phyloP scores from a whole-genome alignment of 2,888 invertebrate species.

The Cancer borealis region DNA sequence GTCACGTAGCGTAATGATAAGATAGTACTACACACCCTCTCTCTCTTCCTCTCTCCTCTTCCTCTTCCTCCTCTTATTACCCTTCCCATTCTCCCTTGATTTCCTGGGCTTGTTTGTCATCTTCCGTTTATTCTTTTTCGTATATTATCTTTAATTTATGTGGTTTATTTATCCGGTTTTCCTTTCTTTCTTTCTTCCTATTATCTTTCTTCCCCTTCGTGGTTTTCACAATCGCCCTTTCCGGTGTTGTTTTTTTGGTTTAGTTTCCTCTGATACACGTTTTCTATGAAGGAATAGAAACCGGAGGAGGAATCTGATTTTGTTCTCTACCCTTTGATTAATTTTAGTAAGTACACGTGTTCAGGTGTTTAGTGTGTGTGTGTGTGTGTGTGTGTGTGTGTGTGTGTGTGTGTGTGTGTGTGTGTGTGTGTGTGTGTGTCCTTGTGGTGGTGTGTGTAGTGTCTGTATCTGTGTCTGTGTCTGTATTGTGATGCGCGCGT shows the following conservation, averaged over 20 bases:
- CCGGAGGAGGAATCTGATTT: not conserved
- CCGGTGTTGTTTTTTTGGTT: not conserved
- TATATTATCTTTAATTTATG: not conserved
- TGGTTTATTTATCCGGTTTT: not conserved
- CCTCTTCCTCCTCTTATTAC: not conserved
- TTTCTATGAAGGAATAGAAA: not conserved
- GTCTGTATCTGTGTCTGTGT: not conserved
- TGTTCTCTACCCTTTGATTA: not conserved
- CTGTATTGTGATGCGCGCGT: not conserved
- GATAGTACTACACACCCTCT: not conserved
- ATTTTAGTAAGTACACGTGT: not conserved
- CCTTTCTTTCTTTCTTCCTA: not conserved
- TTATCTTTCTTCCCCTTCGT: not conserved
- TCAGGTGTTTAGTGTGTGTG: no score
- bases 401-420: not conserved
- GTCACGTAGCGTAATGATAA: not conserved
- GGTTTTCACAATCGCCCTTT: not conserved
- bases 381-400: not conserved
- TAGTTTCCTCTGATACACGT: not conserved
- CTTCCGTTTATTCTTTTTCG: not conserved
- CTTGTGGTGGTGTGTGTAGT: not conserved
- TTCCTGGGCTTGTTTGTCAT: not conserved
- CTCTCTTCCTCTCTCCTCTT: not conserved
- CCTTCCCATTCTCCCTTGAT: not conserved
- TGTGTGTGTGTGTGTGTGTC: slow-evolving; percentile 18